A percentile compares a stretch with the other conserved stretches of the same genome.
Evolutionary conservation across 30 jellyfish, hydroid and myxozoan species (phyloP).

Genomic region (Chrysaora quinquecirrha): DNA sequence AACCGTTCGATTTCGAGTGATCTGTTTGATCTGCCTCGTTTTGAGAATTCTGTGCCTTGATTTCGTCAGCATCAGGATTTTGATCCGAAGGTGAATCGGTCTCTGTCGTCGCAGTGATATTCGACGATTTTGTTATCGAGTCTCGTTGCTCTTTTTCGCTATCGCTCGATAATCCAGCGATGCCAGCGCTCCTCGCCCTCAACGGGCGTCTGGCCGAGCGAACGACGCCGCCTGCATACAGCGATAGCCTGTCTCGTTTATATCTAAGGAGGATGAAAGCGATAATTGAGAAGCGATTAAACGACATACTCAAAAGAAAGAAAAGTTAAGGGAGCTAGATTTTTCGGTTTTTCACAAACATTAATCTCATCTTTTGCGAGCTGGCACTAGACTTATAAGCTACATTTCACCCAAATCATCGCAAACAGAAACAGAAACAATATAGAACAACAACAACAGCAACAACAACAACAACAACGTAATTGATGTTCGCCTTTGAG

Average conservation of each 20-base stretch:
- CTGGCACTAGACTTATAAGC: no score
- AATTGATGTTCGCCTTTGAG: no score
- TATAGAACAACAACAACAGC: no score
- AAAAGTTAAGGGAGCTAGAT: no score
- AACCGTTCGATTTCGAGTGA: constrained; percentile 46
- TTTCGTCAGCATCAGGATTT: constrained; percentile 38
- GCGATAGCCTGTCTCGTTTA: constrained; percentile 70
- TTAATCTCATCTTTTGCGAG: no score
- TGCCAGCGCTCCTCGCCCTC: constrained; percentile 69
- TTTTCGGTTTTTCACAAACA: no score
- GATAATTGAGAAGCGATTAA: no score
- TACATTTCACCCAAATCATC: no score
- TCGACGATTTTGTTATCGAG: constrained; percentile 45
- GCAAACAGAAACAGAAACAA: no score
- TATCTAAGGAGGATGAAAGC: constrained; percentile 49
- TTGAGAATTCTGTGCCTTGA: constrained; percentile 34
- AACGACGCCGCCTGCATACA: constrained; percentile 79
- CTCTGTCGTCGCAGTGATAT: constrained; percentile 63
- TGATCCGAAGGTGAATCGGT: constrained; percentile 52
- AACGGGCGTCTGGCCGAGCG: constrained; percentile 49
- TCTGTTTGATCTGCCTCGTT: constrained; percentile 22
- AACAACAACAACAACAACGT: no score
- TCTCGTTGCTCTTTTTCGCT: constrained; percentile 77
- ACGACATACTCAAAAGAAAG: no score
- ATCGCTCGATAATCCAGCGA: constrained; percentile 49